These are phyloP conservation scores for Drosophila tanythrix DNA, from an alignment of 2,888 invertebrate species.

Conservation along the genomic window DNA sequence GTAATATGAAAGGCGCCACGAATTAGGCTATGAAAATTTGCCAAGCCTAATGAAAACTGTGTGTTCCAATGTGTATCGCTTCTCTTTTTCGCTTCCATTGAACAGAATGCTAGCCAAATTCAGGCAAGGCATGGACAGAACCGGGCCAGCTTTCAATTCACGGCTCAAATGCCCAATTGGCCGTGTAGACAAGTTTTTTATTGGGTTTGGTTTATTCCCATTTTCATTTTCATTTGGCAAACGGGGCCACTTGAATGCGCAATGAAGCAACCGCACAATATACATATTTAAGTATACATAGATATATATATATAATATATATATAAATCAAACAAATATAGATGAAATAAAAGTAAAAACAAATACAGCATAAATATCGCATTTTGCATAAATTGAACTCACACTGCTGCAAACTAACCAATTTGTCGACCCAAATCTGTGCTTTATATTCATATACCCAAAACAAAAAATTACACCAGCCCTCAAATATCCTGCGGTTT, in stretches of 20 bases:
- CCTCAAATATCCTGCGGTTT: slow-evolving; percentile 38
- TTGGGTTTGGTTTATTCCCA: slow-evolving; percentile 27
- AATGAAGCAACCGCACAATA: slow-evolving; percentile 62
- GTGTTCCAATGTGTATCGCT: slow-evolving; percentile 5
- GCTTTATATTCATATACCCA: slow-evolving; percentile 57
- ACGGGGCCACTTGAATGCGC: slow-evolving; percentile 76
- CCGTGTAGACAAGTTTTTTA: slow-evolving; percentile 62
- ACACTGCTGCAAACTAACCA: slow-evolving; percentile 25
- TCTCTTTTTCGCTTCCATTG: neutral
- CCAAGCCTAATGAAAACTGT: slow-evolving; percentile 55
- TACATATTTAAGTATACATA: neutral
- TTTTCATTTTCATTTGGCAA: slow-evolving; percentile 61
- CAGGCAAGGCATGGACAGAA: slow-evolving; percentile 30
- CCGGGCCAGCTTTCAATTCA: slow-evolving; percentile 38
- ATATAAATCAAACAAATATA: slow-evolving; percentile 9
- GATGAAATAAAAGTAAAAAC: neutral
- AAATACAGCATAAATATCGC: slow-evolving; percentile 28
- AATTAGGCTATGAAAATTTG: slow-evolving; percentile 69
- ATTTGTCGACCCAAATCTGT: slow-evolving; percentile 56
- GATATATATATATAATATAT: slow-evolving; percentile 6
- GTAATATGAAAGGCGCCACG: slow-evolving; percentile 56
- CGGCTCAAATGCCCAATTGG: slow-evolving; percentile 67
- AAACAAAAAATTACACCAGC: slow-evolving; percentile 27
- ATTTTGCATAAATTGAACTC: slow-evolving; percentile 61
- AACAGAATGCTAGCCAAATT: slow-evolving; percentile 20